These are phyloP conservation scores for Muscicapa adusta DNA, from an alignment of 2,113 vertebrate species.

Conservation along the genomic window DNA sequence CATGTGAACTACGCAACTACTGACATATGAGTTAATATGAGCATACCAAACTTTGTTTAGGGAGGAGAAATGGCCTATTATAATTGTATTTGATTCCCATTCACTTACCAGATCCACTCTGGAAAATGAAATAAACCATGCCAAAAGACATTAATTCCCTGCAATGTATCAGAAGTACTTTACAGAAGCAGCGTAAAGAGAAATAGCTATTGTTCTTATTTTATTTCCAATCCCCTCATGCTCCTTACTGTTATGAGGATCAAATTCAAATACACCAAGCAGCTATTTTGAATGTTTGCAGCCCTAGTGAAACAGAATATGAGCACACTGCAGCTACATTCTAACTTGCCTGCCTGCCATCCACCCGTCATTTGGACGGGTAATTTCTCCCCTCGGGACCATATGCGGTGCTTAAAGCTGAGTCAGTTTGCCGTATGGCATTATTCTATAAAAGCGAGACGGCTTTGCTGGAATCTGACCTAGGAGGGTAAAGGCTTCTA, in stretches of 20 bases:
- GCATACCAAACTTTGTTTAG: conserved; percentile 56
- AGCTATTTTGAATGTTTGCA: conserved; percentile 50
- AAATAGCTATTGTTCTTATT: conserved; percentile 60
- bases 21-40: conserved; percentile 29
- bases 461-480: conserved; percentile 48
- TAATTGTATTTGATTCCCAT: conserved; percentile 47
- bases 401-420: conserved; percentile 35
- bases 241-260: conserved; percentile 32
- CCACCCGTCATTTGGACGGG: conserved; percentile 39
- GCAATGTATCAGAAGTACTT: conserved; percentile 37
- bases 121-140: conserved; percentile 60
- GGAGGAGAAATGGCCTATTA: conserved; percentile 43
- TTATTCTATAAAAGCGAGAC: conserved; percentile 13
- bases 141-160: conserved; percentile 56
- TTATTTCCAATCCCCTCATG: conserved; percentile 28
- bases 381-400: conserved; percentile 32
- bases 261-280: conserved; percentile 50
- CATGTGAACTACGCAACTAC: conserved; percentile 28
- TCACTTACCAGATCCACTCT: conserved; percentile 47
- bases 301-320: conserved; percentile 26
- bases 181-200: conserved; percentile 37
- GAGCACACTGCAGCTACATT: conserved; percentile 29
- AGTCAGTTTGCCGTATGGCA: conserved; percentile 43
- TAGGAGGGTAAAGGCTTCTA: conserved; percentile 33
- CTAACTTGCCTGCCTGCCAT: conserved; percentile 44